Percentiles rank a stretch among this genome's conserved stretches.
Conservation (phyloP, 2,113 vertebrate species). For the Saguinus midas region DNA sequence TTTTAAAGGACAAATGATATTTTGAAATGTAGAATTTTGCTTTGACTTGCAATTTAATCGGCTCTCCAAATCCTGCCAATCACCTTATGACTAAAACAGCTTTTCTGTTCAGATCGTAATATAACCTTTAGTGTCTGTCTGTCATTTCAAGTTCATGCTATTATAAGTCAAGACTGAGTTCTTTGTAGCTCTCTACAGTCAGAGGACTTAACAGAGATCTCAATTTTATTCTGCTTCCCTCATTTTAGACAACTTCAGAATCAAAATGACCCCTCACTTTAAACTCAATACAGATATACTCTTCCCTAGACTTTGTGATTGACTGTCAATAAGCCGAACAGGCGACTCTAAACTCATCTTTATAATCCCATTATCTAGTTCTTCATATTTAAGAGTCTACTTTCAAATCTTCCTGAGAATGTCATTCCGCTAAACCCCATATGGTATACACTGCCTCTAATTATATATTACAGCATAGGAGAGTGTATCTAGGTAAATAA, state of each 20-base stretch:
- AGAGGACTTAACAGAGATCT: neutral
- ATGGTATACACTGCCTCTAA: neutral
- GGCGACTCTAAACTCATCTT: neutral
- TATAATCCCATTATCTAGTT: slow-evolving; percentile 8
- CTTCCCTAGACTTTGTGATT: neutral
- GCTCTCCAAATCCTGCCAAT: slow-evolving; percentile 54
- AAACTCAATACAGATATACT: neutral
- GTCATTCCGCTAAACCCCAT: neutral
- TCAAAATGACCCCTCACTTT: neutral
- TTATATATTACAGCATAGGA: neutral
- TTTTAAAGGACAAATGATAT: slow-evolving; percentile 47
- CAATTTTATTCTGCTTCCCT: neutral
- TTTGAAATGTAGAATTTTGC: slow-evolving; percentile 42
- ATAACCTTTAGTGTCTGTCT: slow-evolving; percentile 27
- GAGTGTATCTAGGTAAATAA: neutral
- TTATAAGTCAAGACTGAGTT: slow-evolving; percentile 1
- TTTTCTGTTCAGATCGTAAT: slow-evolving; percentile 39
- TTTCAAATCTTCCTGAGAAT: neutral
- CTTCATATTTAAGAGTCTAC: neutral
- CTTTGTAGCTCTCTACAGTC: neutral
- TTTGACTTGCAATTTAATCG: slow-evolving; percentile 39
- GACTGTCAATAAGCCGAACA: neutral
- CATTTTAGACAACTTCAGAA: slow-evolving; percentile 12
- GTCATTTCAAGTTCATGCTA: slow-evolving; percentile 51
- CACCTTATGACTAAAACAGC: slow-evolving; percentile 13